Evolutionary conservation across 2,888 invertebrate species (phyloP).

Genomic region (Drepanosiphum platanoidis): DNA sequence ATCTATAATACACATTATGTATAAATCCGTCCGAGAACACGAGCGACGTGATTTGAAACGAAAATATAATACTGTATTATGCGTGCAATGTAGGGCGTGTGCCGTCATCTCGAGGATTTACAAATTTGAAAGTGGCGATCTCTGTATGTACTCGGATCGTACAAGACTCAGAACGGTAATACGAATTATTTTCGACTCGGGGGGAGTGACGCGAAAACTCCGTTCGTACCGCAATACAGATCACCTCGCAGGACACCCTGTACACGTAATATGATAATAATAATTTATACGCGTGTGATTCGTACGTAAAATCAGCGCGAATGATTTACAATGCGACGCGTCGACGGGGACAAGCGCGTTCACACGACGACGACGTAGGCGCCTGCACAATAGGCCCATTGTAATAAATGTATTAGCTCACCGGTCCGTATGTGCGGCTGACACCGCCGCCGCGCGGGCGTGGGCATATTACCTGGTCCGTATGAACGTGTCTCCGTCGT

Average conservation of each 20-base stretch:
- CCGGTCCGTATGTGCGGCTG: conserved; percentile 18
- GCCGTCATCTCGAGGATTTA: neutral
- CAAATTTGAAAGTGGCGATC: too few species aligned
- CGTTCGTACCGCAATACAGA: neutral
- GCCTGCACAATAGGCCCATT: conserved; percentile 58
- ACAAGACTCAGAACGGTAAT: neutral
- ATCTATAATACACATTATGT: too few species aligned
- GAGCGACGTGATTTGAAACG: neutral
- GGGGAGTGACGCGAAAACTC: too few species aligned
- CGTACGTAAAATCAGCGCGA: conserved; percentile 5
- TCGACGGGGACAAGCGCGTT: neutral
- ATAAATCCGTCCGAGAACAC: neutral
- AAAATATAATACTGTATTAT: neutral
- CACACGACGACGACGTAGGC: conserved; percentile 46
- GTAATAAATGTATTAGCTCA: conserved; percentile 26
- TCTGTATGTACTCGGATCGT: too few species aligned
- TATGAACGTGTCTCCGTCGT: neutral
- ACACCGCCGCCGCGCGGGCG: neutral
- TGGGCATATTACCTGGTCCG: conserved; percentile 35
- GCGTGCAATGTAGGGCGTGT: neutral
- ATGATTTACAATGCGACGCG: conserved; percentile 8
- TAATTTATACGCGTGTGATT: too few species aligned
- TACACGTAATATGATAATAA: neutral
- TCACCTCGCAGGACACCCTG: neutral
- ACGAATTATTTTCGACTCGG: too few species aligned